Percentiles rank a stretch among this genome's conserved stretches.
Conservation (phyloP, 2,888 invertebrate genomes). For the Ernsta delagoae region DNA sequence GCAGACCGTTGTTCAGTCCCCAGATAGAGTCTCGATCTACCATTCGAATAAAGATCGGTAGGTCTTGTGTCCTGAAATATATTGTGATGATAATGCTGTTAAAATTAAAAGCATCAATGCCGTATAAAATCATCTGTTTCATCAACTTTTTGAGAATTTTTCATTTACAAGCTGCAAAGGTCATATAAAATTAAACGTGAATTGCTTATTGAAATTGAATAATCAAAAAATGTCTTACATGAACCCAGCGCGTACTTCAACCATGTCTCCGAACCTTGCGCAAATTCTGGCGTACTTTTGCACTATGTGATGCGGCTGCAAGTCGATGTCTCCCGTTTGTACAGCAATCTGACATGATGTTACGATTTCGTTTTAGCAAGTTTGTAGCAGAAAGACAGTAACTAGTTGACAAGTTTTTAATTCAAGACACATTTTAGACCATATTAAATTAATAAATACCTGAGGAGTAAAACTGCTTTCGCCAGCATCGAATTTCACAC, state of each 20-base stretch:
- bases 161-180: not conserved
- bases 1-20: slow-evolving; percentile 88
- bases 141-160: not conserved
- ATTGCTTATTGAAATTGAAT: not conserved
- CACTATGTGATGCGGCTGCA: slow-evolving; percentile 84
- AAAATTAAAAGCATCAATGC: too few species aligned
- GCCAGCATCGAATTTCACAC: slow-evolving; percentile 93
- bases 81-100: not conserved
- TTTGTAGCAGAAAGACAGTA: too few species aligned
- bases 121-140: not conserved
- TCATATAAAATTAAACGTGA: not conserved
- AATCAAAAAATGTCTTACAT: slow-evolving; percentile 52
- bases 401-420: too few species aligned
- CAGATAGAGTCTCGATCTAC: slow-evolving; percentile 90
- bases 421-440: not conserved
- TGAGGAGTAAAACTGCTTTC: slow-evolving; percentile 88
- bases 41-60: slow-evolving; percentile 90
- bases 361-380: too few species aligned
- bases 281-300: slow-evolving; percentile 82
- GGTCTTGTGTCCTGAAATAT: slow-evolving; percentile 85
- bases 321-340: slow-evolving; percentile 68
- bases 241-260: slow-evolving; percentile 81
- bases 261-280: slow-evolving; percentile 85
- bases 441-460: slow-evolving; percentile 51
- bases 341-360: slow-evolving; percentile 62